These are phyloP conservation scores for Scopus umbretta DNA, from an alignment of 2,113 vertebrate genomes.

Conservation along the genomic window DNA sequence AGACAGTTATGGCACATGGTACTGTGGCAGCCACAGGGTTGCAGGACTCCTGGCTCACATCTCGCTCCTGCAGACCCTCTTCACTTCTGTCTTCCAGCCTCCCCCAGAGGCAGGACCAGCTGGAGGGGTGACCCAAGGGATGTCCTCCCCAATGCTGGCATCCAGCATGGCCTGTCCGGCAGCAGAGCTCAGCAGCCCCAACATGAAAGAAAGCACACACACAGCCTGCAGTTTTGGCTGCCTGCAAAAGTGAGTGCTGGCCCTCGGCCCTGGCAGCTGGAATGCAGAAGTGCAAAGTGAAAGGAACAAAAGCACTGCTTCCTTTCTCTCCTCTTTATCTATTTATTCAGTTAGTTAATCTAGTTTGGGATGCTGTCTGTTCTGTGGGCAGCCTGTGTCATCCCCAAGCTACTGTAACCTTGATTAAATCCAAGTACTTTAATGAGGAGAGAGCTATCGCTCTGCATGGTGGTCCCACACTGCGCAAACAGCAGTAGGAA, in stretches of 20 bases:
- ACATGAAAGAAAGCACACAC: background rate
- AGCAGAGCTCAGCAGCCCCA: background rate
- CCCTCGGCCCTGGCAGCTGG: constrained; percentile 19
- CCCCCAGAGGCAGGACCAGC: background rate
- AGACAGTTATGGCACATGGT: background rate
- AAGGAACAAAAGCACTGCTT: constrained; percentile 1
- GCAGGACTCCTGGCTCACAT: background rate
- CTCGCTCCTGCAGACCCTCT: background rate
- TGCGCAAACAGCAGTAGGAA: background rate
- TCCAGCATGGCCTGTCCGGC: background rate
- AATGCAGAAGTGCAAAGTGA: background rate
- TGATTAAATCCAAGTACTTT: constrained; percentile 45
- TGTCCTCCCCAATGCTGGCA: background rate
- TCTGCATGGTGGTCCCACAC: background rate
- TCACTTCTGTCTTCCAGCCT: background rate
- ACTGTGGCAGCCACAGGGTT: background rate
- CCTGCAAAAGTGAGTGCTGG: constrained; percentile 4
- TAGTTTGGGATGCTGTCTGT: background rate
- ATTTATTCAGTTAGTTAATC: constrained; percentile 3
- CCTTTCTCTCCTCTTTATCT: background rate
- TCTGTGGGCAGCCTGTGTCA: background rate
- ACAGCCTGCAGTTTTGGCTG: constrained; percentile 32
- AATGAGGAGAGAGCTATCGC: constrained; percentile 8
- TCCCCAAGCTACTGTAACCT: constrained; percentile 9
- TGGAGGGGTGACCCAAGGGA: background rate